phyloP scores from a whole-genome alignment of 2,888 invertebrate species.

The Leptinotarsa peninsularis region DNA sequence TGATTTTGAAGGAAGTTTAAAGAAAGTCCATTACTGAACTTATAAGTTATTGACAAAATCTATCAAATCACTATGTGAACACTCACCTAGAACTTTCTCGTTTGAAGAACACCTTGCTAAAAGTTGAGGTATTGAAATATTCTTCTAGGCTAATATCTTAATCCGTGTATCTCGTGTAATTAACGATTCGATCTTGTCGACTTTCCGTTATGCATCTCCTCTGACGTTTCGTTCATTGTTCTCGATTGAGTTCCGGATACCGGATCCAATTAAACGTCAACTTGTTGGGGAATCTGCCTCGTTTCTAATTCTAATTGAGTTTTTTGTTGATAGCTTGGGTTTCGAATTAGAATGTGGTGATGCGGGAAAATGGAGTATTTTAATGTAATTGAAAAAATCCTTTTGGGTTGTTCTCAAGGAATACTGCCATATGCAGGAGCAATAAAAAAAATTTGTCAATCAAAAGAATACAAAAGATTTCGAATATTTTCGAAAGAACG shows the following conservation, averaged over 20 bases:
- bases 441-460: neutral
- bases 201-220: conserved; percentile 34
- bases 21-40: too few relatives aligned
- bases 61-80: too few relatives aligned
- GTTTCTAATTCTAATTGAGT: conserved; percentile 42
- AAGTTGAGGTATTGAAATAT: neutral
- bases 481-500: too few relatives aligned
- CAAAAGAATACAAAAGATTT: neutral
- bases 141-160: neutral
- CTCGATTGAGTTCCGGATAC: conserved; percentile 30
- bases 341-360: conserved; percentile 23
- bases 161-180: conserved; percentile 27
- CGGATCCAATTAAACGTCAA: conserved; percentile 38
- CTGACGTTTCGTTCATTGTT: conserved; percentile 38
- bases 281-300: conserved; percentile 32
- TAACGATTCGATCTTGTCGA: conserved; percentile 35
- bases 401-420: neutral
- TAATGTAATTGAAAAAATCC: conserved; percentile 5
- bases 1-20: too few relatives aligned
- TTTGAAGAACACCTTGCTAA: neutral
- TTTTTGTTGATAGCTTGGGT: conserved; percentile 33
- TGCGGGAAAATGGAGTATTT: conserved; percentile 17
- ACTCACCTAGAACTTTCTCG: too few relatives aligned
- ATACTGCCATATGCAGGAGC: neutral
- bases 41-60: too few relatives aligned